phyloP scores from a whole-genome alignment of 2,888 invertebrate species.

The Deilephila elpenor region DNA sequence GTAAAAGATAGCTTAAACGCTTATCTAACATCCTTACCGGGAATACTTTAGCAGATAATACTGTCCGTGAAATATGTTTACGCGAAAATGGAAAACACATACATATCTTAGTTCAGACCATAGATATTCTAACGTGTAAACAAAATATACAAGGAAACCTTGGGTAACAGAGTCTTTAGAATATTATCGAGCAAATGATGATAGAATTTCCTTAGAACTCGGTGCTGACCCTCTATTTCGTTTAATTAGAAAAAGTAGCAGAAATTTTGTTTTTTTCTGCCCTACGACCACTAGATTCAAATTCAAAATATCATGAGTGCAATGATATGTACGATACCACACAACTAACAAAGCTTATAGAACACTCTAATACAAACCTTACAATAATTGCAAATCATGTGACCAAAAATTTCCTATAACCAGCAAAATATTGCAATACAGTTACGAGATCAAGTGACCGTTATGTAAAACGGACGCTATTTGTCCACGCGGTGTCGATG shows the following conservation, averaged over 20 bases:
- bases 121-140: too few relatives aligned
- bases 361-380: not conserved
- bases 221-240: too few relatives aligned
- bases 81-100: not conserved
- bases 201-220: too few relatives aligned
- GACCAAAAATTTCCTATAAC: not conserved
- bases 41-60: not conserved
- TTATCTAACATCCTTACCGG: not conserved
- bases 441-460: conserved; percentile 13
- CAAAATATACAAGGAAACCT: too few relatives aligned
- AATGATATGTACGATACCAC: not conserved
- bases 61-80: not conserved
- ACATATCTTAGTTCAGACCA: not conserved
- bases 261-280: too few relatives aligned
- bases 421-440: conserved; percentile 7
- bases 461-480: conserved; percentile 22
- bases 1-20: not conserved
- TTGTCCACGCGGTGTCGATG: not conserved
- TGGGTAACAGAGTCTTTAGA: too few relatives aligned
- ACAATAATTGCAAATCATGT: not conserved
- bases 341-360: not conserved
- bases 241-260: too few relatives aligned
- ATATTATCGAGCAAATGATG: too few relatives aligned
- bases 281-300: too few relatives aligned
- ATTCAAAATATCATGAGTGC: too few relatives aligned